Percentiles rank a stretch among this genome's conserved stretches.
These are phyloP conservation scores for Percopsis transmontana DNA, from an alignment of 2,113 vertebrate genomes.

Conservation along the genomic window DNA sequence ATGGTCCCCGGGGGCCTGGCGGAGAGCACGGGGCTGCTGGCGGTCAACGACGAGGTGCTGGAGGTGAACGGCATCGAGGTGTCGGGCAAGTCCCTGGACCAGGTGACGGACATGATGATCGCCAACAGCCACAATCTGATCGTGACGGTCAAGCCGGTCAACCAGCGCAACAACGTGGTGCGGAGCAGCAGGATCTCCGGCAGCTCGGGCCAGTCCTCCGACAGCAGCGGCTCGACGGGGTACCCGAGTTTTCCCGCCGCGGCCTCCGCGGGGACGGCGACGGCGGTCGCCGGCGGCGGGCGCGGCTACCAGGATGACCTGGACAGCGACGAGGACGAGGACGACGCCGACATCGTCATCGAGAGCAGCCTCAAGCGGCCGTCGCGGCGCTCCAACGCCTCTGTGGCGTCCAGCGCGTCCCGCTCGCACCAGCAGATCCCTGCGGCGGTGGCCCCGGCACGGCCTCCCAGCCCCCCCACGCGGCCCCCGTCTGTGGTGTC, in stretches of 20 bases:
- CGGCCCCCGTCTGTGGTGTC: slow-evolving; percentile 75
- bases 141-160: slow-evolving; percentile 95
- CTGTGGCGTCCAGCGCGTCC: slow-evolving; percentile 59
- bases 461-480: slow-evolving; percentile 70
- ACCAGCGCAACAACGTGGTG: slow-evolving; percentile 96
- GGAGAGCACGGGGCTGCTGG: slow-evolving; percentile 94
- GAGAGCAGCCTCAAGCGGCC: slow-evolving; percentile 86
- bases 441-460: slow-evolving; percentile 1
- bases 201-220: slow-evolving; percentile 90
- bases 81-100: slow-evolving; percentile 93
- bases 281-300: slow-evolving; percentile 75
- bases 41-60: slow-evolving; percentile 97
- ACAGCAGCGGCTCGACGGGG: slow-evolving; percentile 84
- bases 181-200: slow-evolving; percentile 88
- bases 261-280: slow-evolving; percentile 40
- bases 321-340: slow-evolving; percentile 95
- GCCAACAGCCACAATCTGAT: slow-evolving; percentile 99
- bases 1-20: slow-evolving; percentile 95
- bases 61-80: slow-evolving; percentile 99
- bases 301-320: slow-evolving; percentile 89
- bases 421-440: slow-evolving; percentile 55
- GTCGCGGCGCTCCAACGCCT: slow-evolving; percentile 75
- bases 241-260: slow-evolving; percentile 81
- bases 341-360: slow-evolving; percentile 93
- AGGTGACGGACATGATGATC: slow-evolving; percentile 99